These are phyloP conservation scores for Epinephelus lanceolatus DNA, from an alignment of 2,113 vertebrate genomes.

Conservation along the genomic window DNA sequence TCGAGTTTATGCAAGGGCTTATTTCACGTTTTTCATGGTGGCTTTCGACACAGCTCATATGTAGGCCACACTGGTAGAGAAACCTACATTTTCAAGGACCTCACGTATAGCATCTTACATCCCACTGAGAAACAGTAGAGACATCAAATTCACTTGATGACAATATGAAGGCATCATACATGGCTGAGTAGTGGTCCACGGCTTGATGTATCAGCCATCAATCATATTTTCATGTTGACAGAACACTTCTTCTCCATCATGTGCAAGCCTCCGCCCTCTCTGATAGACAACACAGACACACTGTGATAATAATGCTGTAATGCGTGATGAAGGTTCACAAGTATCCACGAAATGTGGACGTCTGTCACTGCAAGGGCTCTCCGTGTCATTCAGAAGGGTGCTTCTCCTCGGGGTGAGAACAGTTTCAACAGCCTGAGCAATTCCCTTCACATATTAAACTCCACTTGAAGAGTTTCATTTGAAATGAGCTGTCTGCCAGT, in stretches of 20 bases:
- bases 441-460: constrained; percentile 38
- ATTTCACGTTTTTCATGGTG: constrained; percentile 49
- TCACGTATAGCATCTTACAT: not conserved
- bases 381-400: constrained; percentile 8
- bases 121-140: constrained; percentile 1
- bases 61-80: constrained; percentile 35
- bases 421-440: constrained; percentile 4
- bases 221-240: constrained; percentile 67
- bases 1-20: constrained; percentile 54
- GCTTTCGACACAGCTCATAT: constrained; percentile 39
- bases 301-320: constrained; percentile 37
- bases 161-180: constrained; percentile 68
- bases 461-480: constrained; percentile 30
- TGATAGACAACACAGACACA: constrained; percentile 20
- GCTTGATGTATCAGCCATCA: constrained; percentile 64
- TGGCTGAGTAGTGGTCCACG: constrained; percentile 47
- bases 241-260: constrained; percentile 55
- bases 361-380: constrained; percentile 32
- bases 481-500: constrained; percentile 19
- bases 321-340: constrained; percentile 33
- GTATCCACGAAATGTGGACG: constrained; percentile 18
- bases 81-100: constrained; percentile 1
- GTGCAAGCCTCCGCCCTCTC: constrained; percentile 28
- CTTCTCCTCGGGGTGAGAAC: constrained; percentile 8
- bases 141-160: constrained; percentile 32